Base-by-base conservation (phyloP, 2,888 invertebrate genomes). In the Antitype chi region DNA sequence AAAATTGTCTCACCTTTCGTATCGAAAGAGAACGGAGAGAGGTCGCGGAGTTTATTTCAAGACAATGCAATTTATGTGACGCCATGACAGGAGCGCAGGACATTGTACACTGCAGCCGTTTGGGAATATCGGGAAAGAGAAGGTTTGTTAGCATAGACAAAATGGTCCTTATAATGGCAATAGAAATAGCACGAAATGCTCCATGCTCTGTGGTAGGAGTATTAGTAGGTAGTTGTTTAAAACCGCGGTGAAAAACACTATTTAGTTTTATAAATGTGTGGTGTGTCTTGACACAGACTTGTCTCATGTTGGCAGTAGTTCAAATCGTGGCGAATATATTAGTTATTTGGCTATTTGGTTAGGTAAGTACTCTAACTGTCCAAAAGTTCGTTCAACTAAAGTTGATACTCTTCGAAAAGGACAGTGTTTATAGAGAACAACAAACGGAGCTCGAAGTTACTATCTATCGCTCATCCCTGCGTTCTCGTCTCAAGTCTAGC, bases 1-100 rank as follows among this genome's bases (percentile, higher is more conserved):
- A n/a, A 43, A 69, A 71, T 59, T 52, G n/a, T 68, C 59, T 20
- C 62, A 64, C 74, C 68, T 80, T 75, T 79, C n/a, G 43, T 72
- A 67, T 75, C 63, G 32, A 47, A 57, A 59, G n/a, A 64, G 49
- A 74, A 52, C 13, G 47, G n/a, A 64, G 49, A 74, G 47, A 13
- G 47, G 43, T 66, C 17, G 66, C 28, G 20, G 63, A 62, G 74
- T 69, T 78, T 52, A 15, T 72, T 78, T 64, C 38, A n/a, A 75
- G 62, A 17, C 64, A 67, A 84, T 70, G 68, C 59, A 80, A 73
- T 84, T 80, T 80, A 84, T 84, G 70, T 73, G 63, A 52, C 52
- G 73, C 28, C 70, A 52, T 68, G 70, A 63, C 67, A 55, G 67
- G 6, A n/a, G n/a, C 23, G 38, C 32, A 25, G 17, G 55, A 43